Evolutionary conservation across 2,797 vertebrate species (phyloP), one percentile per base, ranked within the genome.

Genomic region (Lutjanus campechanus): DNA sequence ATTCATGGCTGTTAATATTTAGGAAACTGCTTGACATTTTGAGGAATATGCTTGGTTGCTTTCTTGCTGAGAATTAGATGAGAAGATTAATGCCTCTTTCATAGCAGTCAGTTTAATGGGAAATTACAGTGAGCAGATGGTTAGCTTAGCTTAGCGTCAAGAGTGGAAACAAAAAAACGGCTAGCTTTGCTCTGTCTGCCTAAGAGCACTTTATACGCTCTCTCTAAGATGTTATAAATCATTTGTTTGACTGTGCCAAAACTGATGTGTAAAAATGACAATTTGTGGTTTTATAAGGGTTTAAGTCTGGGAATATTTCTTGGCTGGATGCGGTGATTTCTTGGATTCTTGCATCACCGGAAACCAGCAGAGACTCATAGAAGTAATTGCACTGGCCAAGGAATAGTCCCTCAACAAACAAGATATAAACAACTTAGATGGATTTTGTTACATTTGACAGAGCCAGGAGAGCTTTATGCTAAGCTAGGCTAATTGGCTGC

Each of bases 381-480:
- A 22, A n/a, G 41, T 50, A 15, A 65, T 5, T 19, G 36, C 9
- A 1, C 1, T 7, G 3, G 43, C 12, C 56, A 16, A 7, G 8
- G 20, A 40, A 62, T 13, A 20, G 11, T 22, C 41, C 10, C 50
- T 50, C 49, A 72, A 44, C 11, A 68, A 70, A 73, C 9, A 60
- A 12, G 5, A 55, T 9, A n/a, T 29, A 40, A 54, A 51, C 13
- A 69, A 20, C 3, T 0, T 0, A 56, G 11, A 36, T 36, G 29
- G 29, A 36, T 36, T 36, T 36, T 36, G 29, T 36, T 36, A 36
- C 29, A 36, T 5, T 36, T 36, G 29, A 36, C 29, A 36, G 29
- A 36, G 29, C 29, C 29, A 36, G 29, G 4, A 2, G 3, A 36
- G 29, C 29, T 36, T 36, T 36, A 36, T 36, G 29, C 29, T 36